Base-by-base conservation (phyloP, 2,797 vertebrate genomes). In the Hippoglossus hippoglossus region DNA sequence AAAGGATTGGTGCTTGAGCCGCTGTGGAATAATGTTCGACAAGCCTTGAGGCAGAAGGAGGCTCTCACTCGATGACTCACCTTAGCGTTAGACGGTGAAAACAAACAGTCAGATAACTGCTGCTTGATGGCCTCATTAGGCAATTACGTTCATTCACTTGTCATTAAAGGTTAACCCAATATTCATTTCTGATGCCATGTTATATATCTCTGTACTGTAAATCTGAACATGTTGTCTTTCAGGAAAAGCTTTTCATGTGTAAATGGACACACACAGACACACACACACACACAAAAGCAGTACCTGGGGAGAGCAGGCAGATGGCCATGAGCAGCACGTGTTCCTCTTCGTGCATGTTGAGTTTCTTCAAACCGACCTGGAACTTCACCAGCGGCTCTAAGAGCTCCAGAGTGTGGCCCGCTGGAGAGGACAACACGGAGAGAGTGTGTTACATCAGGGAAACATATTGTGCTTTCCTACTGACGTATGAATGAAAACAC, bases 311-410 rank as follows among this genome's bases (percentile, higher is more conserved):
- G 64, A 99, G 93, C 79, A 99, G 92, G 89, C 98, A 99, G 95
- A 99, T 98, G 87, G 96, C 97, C 98, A 99, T 99, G 63, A 99
- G 96, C 78, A 99, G 94, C 67, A 99, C 98, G 0, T 99, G 98
- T 63, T 99, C 98, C 79, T 97, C 96, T 79, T 99, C 98, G 0
- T 97, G 96, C 28, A 99, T 93, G 86, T 95, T 95, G 74, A 99
- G 94, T 88, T 99, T 99, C 94, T 99, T 99, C 82, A 99, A 77
- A n/a, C 96, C 95, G 28, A 99, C 91, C 91, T 99, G 98, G 94
- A 99, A 99, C 87, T 98, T 99, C 75, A 99, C 92, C 53, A 99
- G 94, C 0, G 98, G 98, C 89, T 99, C 98, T 4, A 99, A 78
- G 84, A 99, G 93, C 49, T 99, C 97, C 94, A 97, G 86, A 80